Evolutionary conservation across 1,140 invertebrate genomes (phyloP).

Genomic region (Micrasema minimum): DNA sequence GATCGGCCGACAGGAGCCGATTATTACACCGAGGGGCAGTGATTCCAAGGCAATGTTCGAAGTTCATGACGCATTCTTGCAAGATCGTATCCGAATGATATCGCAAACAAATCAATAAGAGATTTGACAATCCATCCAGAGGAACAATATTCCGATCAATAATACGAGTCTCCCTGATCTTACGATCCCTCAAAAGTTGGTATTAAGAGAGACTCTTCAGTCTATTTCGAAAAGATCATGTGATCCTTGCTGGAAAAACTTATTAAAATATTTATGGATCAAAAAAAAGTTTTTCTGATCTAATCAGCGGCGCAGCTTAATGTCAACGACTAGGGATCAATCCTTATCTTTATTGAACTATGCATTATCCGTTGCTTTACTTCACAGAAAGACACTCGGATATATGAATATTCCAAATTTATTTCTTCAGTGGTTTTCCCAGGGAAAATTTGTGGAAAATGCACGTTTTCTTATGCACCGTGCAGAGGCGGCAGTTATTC

Average conservation of each 20-base stretch:
- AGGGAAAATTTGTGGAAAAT: constrained; percentile 82
- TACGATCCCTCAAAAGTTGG: constrained; percentile 72
- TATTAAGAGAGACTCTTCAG: constrained; percentile 78
- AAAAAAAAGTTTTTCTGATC: constrained; percentile 75
- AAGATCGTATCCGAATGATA: no score
- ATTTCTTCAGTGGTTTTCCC: constrained; percentile 80
- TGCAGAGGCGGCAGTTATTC: no score
- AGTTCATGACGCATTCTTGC: no score
- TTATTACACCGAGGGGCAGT: no score
- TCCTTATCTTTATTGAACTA: constrained; percentile 83
- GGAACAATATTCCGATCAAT: constrained; percentile 57
- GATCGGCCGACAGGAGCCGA: no score
- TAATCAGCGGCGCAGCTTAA: constrained; percentile 75
- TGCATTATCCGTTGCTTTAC: constrained; percentile 76
- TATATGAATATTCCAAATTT: constrained; percentile 75
- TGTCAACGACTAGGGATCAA: constrained; percentile 79
- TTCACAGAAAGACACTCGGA: constrained; percentile 82
- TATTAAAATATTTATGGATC: constrained; percentile 79
- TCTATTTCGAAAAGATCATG: constrained; percentile 78
- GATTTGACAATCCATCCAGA: background rate
- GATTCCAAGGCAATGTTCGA: no score
- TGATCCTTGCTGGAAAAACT: constrained; percentile 75
- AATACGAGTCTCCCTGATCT: constrained; percentile 77
- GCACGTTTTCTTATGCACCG: constrained; percentile 73
- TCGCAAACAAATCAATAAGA: background rate